These are phyloP conservation scores for Toxonevra muliebris DNA, from an alignment of 2,888 invertebrate species.

Conservation along the genomic window DNA sequence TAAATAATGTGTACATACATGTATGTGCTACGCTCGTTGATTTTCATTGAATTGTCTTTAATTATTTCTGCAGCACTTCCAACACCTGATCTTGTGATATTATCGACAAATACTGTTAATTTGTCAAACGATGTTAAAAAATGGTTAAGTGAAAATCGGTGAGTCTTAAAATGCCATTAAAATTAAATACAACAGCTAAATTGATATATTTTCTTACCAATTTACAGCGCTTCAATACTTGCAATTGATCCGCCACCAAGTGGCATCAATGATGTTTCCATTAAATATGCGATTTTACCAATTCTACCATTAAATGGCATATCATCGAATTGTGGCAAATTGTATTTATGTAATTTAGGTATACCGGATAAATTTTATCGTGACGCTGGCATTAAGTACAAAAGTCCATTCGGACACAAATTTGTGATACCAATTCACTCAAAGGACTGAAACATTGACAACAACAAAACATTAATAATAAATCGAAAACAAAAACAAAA, in stretches of 20 bases:
- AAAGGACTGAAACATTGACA: slow-evolving; percentile 60
- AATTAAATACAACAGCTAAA: background rate
- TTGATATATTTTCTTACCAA: background rate
- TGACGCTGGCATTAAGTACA: slow-evolving; percentile 80
- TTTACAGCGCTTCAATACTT: slow-evolving; percentile 73
- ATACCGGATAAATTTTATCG: slow-evolving; percentile 80
- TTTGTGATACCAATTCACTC: slow-evolving; percentile 79
- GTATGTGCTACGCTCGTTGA: too few relatives aligned
- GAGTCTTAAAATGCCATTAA: slow-evolving; percentile 13
- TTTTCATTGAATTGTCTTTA: background rate
- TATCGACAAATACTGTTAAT: slow-evolving; percentile 58
- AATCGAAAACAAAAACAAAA: too few relatives aligned
- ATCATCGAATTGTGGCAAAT: slow-evolving; percentile 71
- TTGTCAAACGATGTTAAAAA: slow-evolving; percentile 68
- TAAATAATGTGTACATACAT: too few relatives aligned
- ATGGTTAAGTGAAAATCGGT: slow-evolving; percentile 75
- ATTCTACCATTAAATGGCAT: slow-evolving; percentile 75
- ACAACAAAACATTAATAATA: too few relatives aligned
- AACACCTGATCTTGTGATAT: slow-evolving; percentile 64
- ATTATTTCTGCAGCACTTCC: slow-evolving; percentile 58
- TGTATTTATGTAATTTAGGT: slow-evolving; percentile 87
- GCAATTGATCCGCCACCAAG: slow-evolving; percentile 79
- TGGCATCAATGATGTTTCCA: slow-evolving; percentile 70
- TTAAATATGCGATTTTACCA: slow-evolving; percentile 77
- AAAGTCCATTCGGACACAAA: slow-evolving; percentile 85